Percentiles rank a stretch among this genome's conserved stretches.
These are phyloP conservation scores for Andrena fulva DNA, from an alignment of 2,888 invertebrate genomes.

Conservation along the genomic window DNA sequence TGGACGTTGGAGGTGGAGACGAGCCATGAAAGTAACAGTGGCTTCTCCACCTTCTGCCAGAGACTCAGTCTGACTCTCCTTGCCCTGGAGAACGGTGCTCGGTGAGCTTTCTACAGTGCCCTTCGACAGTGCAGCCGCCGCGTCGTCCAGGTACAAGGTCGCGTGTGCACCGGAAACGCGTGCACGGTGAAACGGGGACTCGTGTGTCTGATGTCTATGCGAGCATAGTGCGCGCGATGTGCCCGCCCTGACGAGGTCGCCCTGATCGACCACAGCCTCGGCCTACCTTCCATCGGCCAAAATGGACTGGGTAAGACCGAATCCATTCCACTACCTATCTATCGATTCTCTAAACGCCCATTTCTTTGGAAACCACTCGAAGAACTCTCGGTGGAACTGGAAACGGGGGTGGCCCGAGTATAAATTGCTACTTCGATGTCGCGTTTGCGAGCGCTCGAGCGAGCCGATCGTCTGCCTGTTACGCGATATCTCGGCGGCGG, in stretches of 20 bases:
- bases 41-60: constrained; percentile 55
- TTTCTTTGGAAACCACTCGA: not conserved
- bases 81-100: constrained; percentile 58
- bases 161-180: constrained; percentile 60
- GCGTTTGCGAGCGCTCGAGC: not conserved
- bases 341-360: too few species aligned
- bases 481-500: not conserved
- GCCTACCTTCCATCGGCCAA: not conserved
- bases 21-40: constrained; percentile 84
- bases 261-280: constrained; percentile 23
- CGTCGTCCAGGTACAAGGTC: constrained; percentile 66
- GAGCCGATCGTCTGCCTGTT: not conserved
- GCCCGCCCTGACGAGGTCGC: constrained; percentile 48
- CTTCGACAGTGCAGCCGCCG: constrained; percentile 34
- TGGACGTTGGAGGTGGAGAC: constrained; percentile 76
- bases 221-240: constrained; percentile 62
- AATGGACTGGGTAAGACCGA: constrained; percentile 65
- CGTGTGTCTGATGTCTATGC: constrained; percentile 19
- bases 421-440: not conserved
- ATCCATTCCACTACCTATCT: not conserved
- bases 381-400: not conserved
- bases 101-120: constrained; percentile 20
- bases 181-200: constrained; percentile 37
- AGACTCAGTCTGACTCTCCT: constrained; percentile 54
- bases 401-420: not conserved